These are phyloP conservation scores for Diplodus puntazzo DNA, from an alignment of 2,797 vertebrate genomes.

Conservation along the genomic window DNA sequence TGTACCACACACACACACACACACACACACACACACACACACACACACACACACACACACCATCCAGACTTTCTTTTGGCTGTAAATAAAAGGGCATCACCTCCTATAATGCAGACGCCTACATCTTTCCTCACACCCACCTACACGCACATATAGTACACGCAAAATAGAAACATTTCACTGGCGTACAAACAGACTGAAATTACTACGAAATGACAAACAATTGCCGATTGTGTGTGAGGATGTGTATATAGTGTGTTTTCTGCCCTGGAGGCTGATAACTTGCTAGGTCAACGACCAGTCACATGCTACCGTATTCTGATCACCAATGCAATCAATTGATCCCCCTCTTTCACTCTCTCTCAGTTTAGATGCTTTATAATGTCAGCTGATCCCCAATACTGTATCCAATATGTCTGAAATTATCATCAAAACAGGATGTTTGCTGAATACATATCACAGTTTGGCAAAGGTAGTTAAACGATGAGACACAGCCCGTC, in stretches of 20 bases:
- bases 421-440: not conserved
- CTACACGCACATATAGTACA: slow-evolving; percentile 27
- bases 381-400: slow-evolving; percentile 2
- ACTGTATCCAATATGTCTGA: not conserved
- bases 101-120: slow-evolving; percentile 49
- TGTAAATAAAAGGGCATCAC: slow-evolving; percentile 48
- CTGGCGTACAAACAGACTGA: not conserved
- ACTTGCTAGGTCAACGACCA: slow-evolving; percentile 39
- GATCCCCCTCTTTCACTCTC: slow-evolving; percentile 14
- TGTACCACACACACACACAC: slow-evolving; percentile 8
- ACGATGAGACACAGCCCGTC: not conserved
- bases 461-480: not conserved
- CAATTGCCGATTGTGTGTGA: not conserved
- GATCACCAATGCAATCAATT: slow-evolving; percentile 44
- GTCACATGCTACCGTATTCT: slow-evolving; percentile 17
- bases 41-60: slow-evolving; percentile 9
- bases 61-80: slow-evolving; percentile 10
- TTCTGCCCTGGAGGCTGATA: slow-evolving; percentile 43
- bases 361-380: not conserved
- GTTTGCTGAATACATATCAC: not conserved
- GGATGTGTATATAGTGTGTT: not conserved
- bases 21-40: slow-evolving; percentile 1
- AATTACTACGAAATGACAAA: not conserved
- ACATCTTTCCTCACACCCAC: slow-evolving; percentile 47
- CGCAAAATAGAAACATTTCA: slow-evolving; percentile 11